Evolutionary conservation across 2,797 vertebrate genomes (phyloP).

Genomic region (Chaenodraco wilsoni): DNA sequence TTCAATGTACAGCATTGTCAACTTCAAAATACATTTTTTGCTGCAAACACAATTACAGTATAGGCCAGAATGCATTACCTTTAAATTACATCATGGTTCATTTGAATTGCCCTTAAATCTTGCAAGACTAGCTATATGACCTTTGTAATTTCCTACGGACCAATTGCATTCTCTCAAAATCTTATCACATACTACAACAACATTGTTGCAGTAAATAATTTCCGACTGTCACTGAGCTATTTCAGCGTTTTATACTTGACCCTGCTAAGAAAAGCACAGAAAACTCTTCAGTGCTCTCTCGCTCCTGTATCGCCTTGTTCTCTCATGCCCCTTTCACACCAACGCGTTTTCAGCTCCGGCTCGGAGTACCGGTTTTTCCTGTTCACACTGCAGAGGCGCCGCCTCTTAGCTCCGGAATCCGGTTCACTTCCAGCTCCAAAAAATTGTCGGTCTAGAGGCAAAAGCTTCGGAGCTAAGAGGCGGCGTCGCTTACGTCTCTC

Average conservation of each 20-base stretch:
- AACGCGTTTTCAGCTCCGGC: no score
- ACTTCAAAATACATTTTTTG: constrained; percentile 42
- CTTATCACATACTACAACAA: constrained; percentile 48
- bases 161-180: constrained; percentile 47
- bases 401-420: no score
- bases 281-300: constrained; percentile 33
- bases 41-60: constrained; percentile 24
- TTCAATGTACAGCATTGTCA: constrained; percentile 35
- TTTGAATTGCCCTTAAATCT: constrained; percentile 56
- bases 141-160: constrained; percentile 49
- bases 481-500: no score
- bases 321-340: constrained; percentile 5
- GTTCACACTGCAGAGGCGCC: no score
- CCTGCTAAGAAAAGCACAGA: constrained; percentile 38
- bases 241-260: constrained; percentile 69
- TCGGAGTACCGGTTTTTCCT: no score
- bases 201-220: constrained; percentile 56
- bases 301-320: constrained; percentile 48
- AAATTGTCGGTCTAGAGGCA: no score
- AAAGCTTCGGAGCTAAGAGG: no score
- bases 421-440: no score
- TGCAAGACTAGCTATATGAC: constrained; percentile 34
- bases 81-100: constrained; percentile 36
- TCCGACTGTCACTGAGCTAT: constrained; percentile 56
- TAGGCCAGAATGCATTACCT: constrained; percentile 39